Evolutionary conservation across 37 sponge, comb jelly and placozoan species (phyloP), one percentile per base, ranked within the genome.

Genomic region (Chondrosia reniformis): DNA sequence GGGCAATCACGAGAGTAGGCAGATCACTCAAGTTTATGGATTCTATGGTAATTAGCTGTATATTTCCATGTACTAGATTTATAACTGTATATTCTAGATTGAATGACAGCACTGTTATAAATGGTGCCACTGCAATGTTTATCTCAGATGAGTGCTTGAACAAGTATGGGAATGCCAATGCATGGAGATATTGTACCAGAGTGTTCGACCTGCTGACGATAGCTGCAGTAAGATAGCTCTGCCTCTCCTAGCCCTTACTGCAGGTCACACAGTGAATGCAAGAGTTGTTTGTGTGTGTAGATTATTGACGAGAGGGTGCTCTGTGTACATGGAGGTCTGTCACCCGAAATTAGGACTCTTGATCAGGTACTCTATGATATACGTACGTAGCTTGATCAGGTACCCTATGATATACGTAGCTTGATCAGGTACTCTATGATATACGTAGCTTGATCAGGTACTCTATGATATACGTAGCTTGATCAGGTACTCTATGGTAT

Each of bases 311-410:
- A 98, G 56, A 79, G 93, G 54, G 84, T 98, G 10, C 75, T 98
- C 41, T 98, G 99, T 89, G 99, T 98, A 19, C 99, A 98, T 81
- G 99, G 99, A 46, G 99, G 99, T n/a, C 90, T 98, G 22, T 98
- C 99, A 7, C 99, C 99, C 10, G 94, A 95, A 66, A 91, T 98
- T 55, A 95, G 85, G 77, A 98, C 99, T 24, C 79, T 98, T 17
- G 99, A 98, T 44, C 99, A 98, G 85, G 96, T 98, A 55, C 33
- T 77, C 10, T 28, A 24, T 65, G 10, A 17, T 76, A 34, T 33
- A 46, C 31, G 55, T 25, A 33, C 22, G 43, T 78, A 17, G 56
- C 15, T 82, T 38, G 38, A 34, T n/a, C 32, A 36, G 71, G 12
- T 12, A 25, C 32, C 65, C 12, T 63, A 19, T 21, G 25, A 32